phyloP scores from a whole-genome alignment of 1,140 invertebrate species.

The Lordiphosa mommai region DNA sequence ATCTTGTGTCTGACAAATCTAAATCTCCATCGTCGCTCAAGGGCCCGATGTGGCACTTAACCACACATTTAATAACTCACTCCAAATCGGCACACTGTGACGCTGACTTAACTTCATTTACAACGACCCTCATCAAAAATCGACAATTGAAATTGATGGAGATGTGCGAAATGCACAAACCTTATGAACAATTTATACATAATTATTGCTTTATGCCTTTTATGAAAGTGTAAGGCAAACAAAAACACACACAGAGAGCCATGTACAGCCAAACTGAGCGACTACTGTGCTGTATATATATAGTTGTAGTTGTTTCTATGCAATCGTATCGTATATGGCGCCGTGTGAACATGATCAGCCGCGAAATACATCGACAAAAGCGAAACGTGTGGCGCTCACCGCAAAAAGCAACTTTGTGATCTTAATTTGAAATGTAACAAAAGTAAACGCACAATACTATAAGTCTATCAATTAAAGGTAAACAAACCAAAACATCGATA shows the following conservation, averaged over 20 bases:
- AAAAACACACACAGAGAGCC: slow-evolving; percentile 1
- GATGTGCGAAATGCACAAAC: slow-evolving; percentile 16
- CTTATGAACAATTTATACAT: slow-evolving; percentile 26
- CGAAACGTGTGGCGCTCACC: slow-evolving; percentile 23
- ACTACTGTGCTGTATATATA: slow-evolving; percentile 16
- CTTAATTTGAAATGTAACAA: slow-evolving; percentile 45
- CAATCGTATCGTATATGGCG: slow-evolving; percentile 1
- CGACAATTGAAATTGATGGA: slow-evolving; percentile 23
- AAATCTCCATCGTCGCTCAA: slow-evolving; percentile 8
- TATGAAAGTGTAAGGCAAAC: slow-evolving; percentile 45
- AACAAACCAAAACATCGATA: not conserved
- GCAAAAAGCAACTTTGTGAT: slow-evolving; percentile 46
- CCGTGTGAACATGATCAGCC: slow-evolving; percentile 65
- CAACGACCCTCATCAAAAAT: slow-evolving; percentile 51
- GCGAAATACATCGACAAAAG: slow-evolving; percentile 28
- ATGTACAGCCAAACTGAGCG: slow-evolving; percentile 7
- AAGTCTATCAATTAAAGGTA: not conserved
- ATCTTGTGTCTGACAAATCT: slow-evolving; percentile 49
- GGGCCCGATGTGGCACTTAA: slow-evolving; percentile 51
- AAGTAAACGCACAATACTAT: slow-evolving; percentile 6
- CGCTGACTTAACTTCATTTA: slow-evolving; percentile 2
- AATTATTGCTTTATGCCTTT: slow-evolving; percentile 55
- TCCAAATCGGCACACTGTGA: slow-evolving; percentile 20
- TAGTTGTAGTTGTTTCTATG: slow-evolving; percentile 8
- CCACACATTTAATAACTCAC: slow-evolving; percentile 70